Evolutionary conservation across 2,888 invertebrate species (phyloP).

Genomic region (Cephus nigrinus): DNA sequence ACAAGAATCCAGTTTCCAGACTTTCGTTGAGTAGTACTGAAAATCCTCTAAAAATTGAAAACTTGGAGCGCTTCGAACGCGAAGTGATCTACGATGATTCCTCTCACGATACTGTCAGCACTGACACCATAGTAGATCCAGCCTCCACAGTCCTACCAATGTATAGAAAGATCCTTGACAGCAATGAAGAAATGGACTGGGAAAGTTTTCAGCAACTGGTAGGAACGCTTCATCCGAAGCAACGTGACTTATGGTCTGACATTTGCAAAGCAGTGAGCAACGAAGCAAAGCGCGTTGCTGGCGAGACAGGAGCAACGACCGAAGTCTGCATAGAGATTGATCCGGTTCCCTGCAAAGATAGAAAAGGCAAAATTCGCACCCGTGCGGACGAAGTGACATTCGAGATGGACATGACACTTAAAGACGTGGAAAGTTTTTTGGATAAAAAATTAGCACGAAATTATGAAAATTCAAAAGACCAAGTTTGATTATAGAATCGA

Average conservation of each 20-base stretch:
- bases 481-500: neutral
- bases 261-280: constrained; percentile 41
- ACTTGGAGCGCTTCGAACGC: constrained; percentile 21
- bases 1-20: neutral
- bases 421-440: constrained; percentile 34
- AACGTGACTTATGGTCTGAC: constrained; percentile 41
- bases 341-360: constrained; percentile 19
- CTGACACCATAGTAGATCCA: neutral
- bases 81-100: constrained; percentile 27
- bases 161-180: constrained; percentile 36
- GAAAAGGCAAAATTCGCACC: constrained; percentile 12
- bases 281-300: constrained; percentile 35
- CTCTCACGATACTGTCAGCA: constrained; percentile 7
- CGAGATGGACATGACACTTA: constrained; percentile 47
- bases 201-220: constrained; percentile 38
- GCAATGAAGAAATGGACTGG: constrained; percentile 43
- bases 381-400: constrained; percentile 38
- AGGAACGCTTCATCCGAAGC: constrained; percentile 37
- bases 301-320: constrained; percentile 29
- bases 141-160: constrained; percentile 16
- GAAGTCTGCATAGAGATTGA: constrained; percentile 49
- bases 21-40: neutral
- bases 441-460: constrained; percentile 13
- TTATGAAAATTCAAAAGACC: neutral
- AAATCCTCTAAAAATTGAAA: neutral